Conservation (phyloP, 1,140 invertebrate genomes). For the Tetraneura akinire region DNA sequence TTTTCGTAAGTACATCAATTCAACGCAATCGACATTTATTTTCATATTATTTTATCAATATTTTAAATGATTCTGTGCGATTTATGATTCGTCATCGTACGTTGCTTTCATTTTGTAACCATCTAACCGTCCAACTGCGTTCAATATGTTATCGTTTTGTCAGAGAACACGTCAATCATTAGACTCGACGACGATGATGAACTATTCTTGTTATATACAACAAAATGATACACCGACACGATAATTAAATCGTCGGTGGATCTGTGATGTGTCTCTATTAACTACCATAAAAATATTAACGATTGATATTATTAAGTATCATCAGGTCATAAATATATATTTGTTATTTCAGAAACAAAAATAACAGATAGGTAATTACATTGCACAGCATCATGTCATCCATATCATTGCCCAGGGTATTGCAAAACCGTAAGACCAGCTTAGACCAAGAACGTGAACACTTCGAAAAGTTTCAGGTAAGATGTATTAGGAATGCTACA, state of each 20-base stretch:
- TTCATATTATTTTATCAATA: no score
- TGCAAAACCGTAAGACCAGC: slow-evolving; percentile 73
- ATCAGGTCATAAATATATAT: no score
- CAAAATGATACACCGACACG: no score
- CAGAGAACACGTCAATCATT: background rate
- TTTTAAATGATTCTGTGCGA: no score
- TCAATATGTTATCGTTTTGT: slow-evolving; percentile 7
- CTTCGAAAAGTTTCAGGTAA: slow-evolving; percentile 77
- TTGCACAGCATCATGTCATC: slow-evolving; percentile 65
- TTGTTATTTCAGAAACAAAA: no score
- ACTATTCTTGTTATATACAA: no score
- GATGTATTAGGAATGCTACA: background rate
- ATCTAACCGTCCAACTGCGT: background rate
- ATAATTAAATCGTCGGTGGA: no score
- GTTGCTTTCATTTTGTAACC: background rate
- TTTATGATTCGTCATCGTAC: background rate
- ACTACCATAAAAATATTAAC: no score
- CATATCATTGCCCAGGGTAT: slow-evolving; percentile 70
- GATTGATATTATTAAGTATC: no score
- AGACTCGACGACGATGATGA: background rate
- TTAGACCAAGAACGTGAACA: slow-evolving; percentile 73
- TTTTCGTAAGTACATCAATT: no score
- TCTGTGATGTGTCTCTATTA: no score
- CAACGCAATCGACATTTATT: no score
- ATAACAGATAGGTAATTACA: background rate